These are phyloP conservation scores for Dasypolia templi DNA, from an alignment of 2,888 invertebrate species.

Conservation along the genomic window DNA sequence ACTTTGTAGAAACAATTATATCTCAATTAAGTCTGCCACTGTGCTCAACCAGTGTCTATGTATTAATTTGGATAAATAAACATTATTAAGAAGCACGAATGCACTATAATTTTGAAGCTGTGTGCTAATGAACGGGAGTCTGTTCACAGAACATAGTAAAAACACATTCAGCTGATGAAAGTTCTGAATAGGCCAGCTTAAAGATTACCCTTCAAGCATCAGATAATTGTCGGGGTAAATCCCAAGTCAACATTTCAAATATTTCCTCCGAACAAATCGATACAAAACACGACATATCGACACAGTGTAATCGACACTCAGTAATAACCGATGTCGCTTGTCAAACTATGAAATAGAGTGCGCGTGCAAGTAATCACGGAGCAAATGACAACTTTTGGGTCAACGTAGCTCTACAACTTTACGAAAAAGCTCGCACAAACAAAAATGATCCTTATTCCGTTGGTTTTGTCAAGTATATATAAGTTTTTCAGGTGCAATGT, in stretches of 20 bases:
- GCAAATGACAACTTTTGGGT: slow-evolving; percentile 88
- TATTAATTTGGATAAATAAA: too few relatives aligned
- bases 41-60: too few relatives aligned
- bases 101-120: not conserved
- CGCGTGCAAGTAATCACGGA: slow-evolving; percentile 83
- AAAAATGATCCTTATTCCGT: slow-evolving; percentile 72
- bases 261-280: slow-evolving; percentile 60
- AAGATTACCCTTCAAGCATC: not conserved
- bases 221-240: not conserved
- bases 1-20: too few relatives aligned
- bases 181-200: not conserved
- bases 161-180: not conserved
- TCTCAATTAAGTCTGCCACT: too few relatives aligned
- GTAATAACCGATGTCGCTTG: slow-evolving; percentile 83
- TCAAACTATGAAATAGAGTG: slow-evolving; percentile 77
- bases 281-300: slow-evolving; percentile 72
- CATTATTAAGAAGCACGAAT: too few relatives aligned
- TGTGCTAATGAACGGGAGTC: too few relatives aligned
- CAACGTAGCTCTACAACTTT: slow-evolving; percentile 70
- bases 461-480: slow-evolving; percentile 53
- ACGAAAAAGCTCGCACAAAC: slow-evolving; percentile 56
- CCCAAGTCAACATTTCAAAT: slow-evolving; percentile 7
- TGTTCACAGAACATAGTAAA: not conserved
- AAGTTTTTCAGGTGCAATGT: slow-evolving; percentile 70
- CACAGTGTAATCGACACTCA: slow-evolving; percentile 74